Percentiles rank a stretch among this genome's conserved stretches.
phyloP scores from a whole-genome alignment of 2,113 vertebrate species.

The Tachycineta bicolor region DNA sequence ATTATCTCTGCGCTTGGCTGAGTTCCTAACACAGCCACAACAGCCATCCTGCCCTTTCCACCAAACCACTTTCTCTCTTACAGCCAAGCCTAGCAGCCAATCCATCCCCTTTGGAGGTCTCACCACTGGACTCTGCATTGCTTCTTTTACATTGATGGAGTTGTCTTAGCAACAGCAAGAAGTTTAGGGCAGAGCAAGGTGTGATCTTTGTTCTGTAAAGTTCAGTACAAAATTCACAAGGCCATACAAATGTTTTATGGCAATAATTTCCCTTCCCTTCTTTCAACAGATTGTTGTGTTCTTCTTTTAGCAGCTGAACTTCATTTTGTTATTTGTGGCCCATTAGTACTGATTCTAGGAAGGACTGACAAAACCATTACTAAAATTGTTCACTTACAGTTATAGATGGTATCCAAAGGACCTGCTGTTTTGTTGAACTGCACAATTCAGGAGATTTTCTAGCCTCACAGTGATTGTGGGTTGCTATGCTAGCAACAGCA shows the following conservation, averaged over 20 bases:
- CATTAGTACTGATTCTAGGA: neutral
- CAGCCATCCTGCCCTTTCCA: neutral
- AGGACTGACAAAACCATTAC: neutral
- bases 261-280: neutral
- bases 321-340: slow-evolving; percentile 20
- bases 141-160: neutral
- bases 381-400: neutral
- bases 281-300: neutral
- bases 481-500: neutral
- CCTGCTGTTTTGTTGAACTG: neutral
- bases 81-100: neutral
- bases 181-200: neutral
- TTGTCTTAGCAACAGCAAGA: neutral
- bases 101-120: neutral
- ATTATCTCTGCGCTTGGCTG: fast-evolving
- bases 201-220: neutral
- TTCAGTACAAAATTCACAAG: neutral
- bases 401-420: neutral
- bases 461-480: neutral
- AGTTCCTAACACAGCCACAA: neutral
- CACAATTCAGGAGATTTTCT: neutral
- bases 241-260: neutral
- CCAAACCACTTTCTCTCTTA: neutral
- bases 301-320: neutral
- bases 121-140: neutral